Conservation (phyloP, 2,797 vertebrate genomes). For the Sebastes goodei region DNA sequence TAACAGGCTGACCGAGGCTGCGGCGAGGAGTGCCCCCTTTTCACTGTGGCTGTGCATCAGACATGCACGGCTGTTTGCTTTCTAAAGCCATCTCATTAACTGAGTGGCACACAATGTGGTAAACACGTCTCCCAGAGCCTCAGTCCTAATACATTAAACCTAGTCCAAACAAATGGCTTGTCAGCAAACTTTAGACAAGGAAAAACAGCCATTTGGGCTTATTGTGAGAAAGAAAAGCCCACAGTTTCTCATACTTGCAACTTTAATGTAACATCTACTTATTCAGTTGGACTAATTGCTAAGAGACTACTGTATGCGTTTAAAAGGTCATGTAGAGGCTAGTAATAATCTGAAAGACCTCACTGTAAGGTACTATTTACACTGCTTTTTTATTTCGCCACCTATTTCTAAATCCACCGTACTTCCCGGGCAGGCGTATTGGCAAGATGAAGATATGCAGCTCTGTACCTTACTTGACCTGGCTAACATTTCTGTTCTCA, state of each 20-base stretch:
- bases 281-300: neutral
- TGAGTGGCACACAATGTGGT: conserved; percentile 30
- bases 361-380: conserved; percentile 26
- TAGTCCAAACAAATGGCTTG: conserved; percentile 38
- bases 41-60: conserved; percentile 38
- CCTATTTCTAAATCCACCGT: conserved; percentile 27
- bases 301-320: neutral
- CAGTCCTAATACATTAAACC: conserved; percentile 26
- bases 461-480: neutral
- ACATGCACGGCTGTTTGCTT: conserved; percentile 43
- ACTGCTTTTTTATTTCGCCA: conserved; percentile 17
- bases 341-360: conserved; percentile 23
- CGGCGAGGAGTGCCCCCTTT: conserved; percentile 15
- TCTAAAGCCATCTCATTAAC: conserved; percentile 53
- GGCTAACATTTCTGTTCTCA: neutral
- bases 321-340: conserved; percentile 29
- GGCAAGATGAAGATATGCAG: conserved; percentile 1
- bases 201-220: neutral
- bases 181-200: neutral
- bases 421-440: neutral
- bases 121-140: conserved; percentile 40
- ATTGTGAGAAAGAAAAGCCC: neutral
- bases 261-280: neutral
- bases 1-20: conserved; percentile 35
- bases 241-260: neutral